phyloP scores from a whole-genome alignment of 2,113 vertebrate species.

The Thalassarche chlororhynchos region DNA sequence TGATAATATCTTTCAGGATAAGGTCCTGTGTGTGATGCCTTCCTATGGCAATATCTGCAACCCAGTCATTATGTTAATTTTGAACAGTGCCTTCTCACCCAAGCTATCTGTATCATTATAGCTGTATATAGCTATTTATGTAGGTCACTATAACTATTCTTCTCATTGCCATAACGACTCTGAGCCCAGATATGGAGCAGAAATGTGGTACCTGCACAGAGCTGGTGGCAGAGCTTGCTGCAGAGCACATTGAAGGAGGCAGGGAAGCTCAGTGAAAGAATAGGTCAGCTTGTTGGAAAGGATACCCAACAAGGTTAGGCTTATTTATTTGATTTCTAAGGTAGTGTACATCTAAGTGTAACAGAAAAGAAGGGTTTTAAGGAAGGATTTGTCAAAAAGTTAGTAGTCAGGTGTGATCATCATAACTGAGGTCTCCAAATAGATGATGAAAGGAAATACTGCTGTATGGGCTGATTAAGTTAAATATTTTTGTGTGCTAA shows the following conservation, averaged over 20 bases:
- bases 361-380: not conserved
- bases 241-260: not conserved
- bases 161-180: not conserved
- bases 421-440: not conserved
- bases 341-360: not conserved
- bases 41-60: not conserved
- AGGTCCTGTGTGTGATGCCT: not conserved
- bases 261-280: not conserved
- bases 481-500: not conserved
- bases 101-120: not conserved
- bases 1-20: not conserved
- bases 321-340: not conserved
- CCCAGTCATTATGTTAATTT: not conserved
- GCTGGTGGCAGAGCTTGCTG: not conserved
- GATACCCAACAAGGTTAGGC: not conserved
- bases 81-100: not conserved
- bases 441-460: not conserved
- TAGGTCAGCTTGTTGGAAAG: not conserved
- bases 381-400: not conserved
- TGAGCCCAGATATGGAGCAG: not conserved
- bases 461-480: not conserved
- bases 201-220: not conserved
- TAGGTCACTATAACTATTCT: not conserved
- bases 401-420: not conserved
- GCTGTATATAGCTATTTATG: not conserved